A percentile compares a stretch with the other conserved stretches of the same genome.
phyloP scores from a whole-genome alignment of 2,797 vertebrate genomes.

The Syndactyla subalaris region DNA sequence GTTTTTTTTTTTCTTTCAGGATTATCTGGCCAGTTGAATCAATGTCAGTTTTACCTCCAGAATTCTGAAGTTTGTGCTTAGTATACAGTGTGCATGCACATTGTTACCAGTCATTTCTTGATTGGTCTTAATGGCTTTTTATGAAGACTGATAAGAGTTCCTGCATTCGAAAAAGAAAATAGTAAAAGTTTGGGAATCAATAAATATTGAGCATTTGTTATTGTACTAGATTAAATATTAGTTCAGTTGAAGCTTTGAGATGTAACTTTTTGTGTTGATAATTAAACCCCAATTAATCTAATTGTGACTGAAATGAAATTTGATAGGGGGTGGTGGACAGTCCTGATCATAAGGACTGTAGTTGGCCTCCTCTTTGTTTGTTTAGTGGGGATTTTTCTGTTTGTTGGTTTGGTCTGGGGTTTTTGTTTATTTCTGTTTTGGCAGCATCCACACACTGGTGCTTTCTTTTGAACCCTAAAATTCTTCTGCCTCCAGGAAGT shows the following conservation, averaged over 20 bases:
- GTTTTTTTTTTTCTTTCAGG: neutral
- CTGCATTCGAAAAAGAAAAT: neutral
- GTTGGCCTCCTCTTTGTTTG: neutral
- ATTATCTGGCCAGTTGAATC: neutral
- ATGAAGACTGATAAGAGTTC: neutral
- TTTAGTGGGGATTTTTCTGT: neutral
- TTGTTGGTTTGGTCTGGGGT: neutral
- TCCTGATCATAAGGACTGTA: neutral
- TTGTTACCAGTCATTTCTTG: neutral
- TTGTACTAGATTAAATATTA: neutral
- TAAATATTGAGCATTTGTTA: neutral
- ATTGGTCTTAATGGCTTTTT: neutral
- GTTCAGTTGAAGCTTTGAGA: neutral
- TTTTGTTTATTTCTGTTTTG: neutral
- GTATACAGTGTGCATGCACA: accelerated
- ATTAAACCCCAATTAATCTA: neutral
- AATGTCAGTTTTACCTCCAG: neutral
- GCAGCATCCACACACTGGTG: neutral
- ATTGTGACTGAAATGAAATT: neutral
- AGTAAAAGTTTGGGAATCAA: neutral
- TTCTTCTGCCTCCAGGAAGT: neutral
- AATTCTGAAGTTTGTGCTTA: neutral
- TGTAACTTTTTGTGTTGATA: neutral
- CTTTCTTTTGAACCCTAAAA: neutral
- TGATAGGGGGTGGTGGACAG: neutral